Conservation (phyloP, 2,113 vertebrate species). For the Sceloporus tristichus region DNA sequence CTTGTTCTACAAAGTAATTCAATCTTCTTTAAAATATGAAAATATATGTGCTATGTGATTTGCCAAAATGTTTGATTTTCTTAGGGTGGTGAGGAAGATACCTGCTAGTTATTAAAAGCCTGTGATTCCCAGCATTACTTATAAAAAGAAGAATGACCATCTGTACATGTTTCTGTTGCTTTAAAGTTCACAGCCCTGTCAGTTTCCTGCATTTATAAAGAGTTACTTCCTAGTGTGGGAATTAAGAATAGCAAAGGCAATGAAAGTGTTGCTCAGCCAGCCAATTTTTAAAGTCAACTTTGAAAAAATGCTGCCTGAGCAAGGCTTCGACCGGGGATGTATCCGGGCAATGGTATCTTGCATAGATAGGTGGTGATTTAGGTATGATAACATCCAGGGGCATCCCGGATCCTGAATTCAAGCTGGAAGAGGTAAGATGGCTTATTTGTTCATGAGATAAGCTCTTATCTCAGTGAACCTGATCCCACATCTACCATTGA, state of each 20-base stretch:
- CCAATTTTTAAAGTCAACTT: too few species aligned
- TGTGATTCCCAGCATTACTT: background rate
- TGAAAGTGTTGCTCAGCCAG: background rate
- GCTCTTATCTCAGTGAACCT: too few species aligned
- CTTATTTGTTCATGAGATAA: background rate
- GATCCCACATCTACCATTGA: background rate
- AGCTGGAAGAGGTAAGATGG: too few species aligned
- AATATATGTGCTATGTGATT: slow-evolving; percentile 40
- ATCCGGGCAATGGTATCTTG: too few species aligned
- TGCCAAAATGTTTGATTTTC: slow-evolving; percentile 49
- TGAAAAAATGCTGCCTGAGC: too few species aligned
- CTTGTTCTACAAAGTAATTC: slow-evolving; percentile 25
- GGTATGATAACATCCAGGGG: too few species aligned
- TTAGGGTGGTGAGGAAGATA: slow-evolving; percentile 49
- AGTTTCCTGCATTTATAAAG: slow-evolving; percentile 7
- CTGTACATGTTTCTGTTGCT: slow-evolving; percentile 20
- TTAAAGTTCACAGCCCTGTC: background rate
- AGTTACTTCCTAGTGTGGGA: slow-evolving; percentile 4
- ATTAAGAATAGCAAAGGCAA: slow-evolving; percentile 12
- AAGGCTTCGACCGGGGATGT: too few species aligned
- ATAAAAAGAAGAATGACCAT: slow-evolving; percentile 3
- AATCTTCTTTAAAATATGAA: slow-evolving; percentile 9
- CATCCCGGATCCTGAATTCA: too few species aligned
- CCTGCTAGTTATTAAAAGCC: slow-evolving; percentile 52
- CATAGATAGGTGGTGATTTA: too few species aligned